Base-by-base conservation (phyloP, 2,797 vertebrate species). In the Dicrostonyx torquatus region DNA sequence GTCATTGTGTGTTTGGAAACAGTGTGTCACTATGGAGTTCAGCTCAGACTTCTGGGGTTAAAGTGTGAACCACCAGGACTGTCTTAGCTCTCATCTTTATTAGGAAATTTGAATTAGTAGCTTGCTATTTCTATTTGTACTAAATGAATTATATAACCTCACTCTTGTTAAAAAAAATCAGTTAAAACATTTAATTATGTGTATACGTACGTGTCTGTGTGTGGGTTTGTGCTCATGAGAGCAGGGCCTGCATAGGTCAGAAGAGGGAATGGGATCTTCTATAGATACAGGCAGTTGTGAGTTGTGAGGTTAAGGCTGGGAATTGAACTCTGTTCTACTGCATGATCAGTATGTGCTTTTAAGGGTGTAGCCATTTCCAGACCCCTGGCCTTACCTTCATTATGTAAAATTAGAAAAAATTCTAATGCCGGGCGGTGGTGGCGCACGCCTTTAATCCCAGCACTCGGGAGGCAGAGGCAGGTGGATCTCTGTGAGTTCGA, bases 391-490 rank as follows among this genome's bases (percentile, higher is more conserved):
- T 22, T 58, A 48, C 40, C 22, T 60, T n/a, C 17, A 72, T 64
- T 75, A 91, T 6, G 92, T 34, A 80, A 91, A 93, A 79, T n/a
- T 87, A 45, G 24, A 92, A 29, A n/a, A n/a, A n/a, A n/a, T n/a
- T n/a, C n/a, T n/a, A n/a, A n/a, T n/a, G n/a, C n/a, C n/a, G n/a
- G n/a, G n/a, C n/a, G n/a, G n/a, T n/a, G n/a, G n/a, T n/a, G n/a
- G n/a, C n/a, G n/a, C n/a, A n/a, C n/a, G n/a, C n/a, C n/a, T n/a
- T n/a, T n/a, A n/a, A n/a, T n/a, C n/a, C n/a, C n/a, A n/a, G n/a
- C n/a, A n/a, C n/a, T n/a, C n/a, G n/a, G n/a, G n/a, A n/a, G n/a
- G n/a, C n/a, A n/a, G n/a, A n/a, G n/a, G n/a, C n/a, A n/a, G n/a
- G n/a, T n/a, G n/a, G n/a, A n/a, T n/a, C n/a, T n/a, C n/a, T n/a